Conservation (phyloP, 2,888 invertebrate genomes). For the Caenorhabditis sinica region DNA sequence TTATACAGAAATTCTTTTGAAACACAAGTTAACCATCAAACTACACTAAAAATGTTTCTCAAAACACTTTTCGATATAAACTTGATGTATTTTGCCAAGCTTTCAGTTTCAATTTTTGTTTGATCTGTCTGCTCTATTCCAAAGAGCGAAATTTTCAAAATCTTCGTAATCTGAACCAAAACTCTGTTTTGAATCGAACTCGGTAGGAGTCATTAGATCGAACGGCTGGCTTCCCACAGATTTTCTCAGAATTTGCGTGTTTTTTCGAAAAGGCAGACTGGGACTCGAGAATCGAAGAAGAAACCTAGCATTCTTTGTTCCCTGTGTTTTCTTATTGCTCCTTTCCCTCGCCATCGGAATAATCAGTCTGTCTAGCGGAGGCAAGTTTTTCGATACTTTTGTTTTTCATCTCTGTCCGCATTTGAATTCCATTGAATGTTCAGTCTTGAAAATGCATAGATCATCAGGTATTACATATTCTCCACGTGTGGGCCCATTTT, state of each 20-base stretch:
- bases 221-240: constrained; percentile 39
- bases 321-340: not conserved
- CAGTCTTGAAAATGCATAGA: constrained; percentile 1
- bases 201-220: constrained; percentile 10
- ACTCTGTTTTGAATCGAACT: not conserved
- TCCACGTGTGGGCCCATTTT: not conserved
- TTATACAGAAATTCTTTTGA: too few species aligned
- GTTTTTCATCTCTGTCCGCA: not conserved
- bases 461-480: constrained; percentile 33
- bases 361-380: constrained; percentile 24
- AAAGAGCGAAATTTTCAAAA: not conserved
- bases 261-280: constrained; percentile 14
- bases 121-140: too few species aligned
- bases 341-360: not conserved
- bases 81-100: too few species aligned
- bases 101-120: too few species aligned
- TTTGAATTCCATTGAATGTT: not conserved
- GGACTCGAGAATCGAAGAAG: not conserved
- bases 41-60: too few species aligned
- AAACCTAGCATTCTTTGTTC: constrained; percentile 14
- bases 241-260: constrained; percentile 22
- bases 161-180: not conserved
- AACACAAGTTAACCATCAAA: too few species aligned
- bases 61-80: too few species aligned
- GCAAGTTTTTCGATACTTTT: not conserved